These are phyloP conservation scores for Thaleichthys pacificus DNA, from an alignment of 2,797 vertebrate genomes.

Conservation along the genomic window DNA sequence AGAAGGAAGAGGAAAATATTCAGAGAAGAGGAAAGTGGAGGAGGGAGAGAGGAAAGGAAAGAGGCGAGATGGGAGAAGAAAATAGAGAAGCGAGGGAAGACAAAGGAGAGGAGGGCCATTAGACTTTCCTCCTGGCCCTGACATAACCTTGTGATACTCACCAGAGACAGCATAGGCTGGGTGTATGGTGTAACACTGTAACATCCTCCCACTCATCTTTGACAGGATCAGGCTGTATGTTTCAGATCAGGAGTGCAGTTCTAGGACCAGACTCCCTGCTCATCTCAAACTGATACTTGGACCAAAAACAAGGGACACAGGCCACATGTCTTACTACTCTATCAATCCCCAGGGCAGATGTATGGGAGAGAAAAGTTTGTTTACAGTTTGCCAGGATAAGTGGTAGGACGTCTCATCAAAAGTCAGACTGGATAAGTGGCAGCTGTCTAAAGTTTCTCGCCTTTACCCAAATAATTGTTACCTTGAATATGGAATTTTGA, in stretches of 20 bases:
- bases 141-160: slow-evolving; percentile 2
- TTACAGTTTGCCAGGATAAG: not conserved
- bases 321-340: not conserved
- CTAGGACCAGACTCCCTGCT: too few species aligned
- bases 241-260: not conserved
- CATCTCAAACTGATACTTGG: not conserved
- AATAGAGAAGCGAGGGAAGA: too few species aligned
- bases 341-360: not conserved
- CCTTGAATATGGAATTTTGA: slow-evolving; percentile 46
- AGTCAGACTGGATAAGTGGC: slow-evolving; percentile 17
- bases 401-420: not conserved
- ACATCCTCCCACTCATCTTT: not conserved
- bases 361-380: not conserved
- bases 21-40: too few species aligned
- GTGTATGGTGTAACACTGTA: not conserved
- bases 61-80: too few species aligned
- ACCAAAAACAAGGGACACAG: not conserved
- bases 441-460: slow-evolving; percentile 10
- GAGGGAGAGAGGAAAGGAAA: too few species aligned
- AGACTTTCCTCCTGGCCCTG: slow-evolving; percentile 11
- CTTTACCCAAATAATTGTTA: slow-evolving; percentile 34
- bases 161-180: not conserved
- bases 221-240: not conserved
- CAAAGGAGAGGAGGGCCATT: slow-evolving; percentile 7
- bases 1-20: too few species aligned